These are phyloP conservation scores for Andrena bicolor DNA, from an alignment of 2,888 invertebrate genomes.

Conservation along the genomic window DNA sequence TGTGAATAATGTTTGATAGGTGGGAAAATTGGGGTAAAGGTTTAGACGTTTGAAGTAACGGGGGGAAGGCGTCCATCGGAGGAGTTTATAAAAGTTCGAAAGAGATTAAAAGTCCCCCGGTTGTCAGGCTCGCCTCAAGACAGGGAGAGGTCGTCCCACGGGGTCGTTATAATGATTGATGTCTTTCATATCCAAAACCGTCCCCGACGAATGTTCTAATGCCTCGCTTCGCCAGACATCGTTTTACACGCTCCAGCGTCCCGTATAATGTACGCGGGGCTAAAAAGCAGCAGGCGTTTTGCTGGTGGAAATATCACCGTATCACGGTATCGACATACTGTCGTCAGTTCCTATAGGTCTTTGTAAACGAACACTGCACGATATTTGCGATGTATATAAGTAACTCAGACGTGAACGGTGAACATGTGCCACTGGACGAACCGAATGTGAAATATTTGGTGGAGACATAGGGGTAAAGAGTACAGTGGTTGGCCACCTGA, in stretches of 20 bases:
- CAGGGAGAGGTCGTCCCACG: slow-evolving; percentile 54
- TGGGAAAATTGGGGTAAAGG: not conserved
- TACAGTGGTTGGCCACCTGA: too few species aligned
- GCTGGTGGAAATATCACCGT: slow-evolving; percentile 13
- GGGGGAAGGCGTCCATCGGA: slow-evolving; percentile 23
- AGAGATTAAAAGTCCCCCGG: slow-evolving; percentile 67
- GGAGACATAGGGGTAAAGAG: too few species aligned
- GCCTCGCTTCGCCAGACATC: slow-evolving; percentile 48
- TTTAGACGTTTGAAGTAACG: slow-evolving; percentile 17
- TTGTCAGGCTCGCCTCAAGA: slow-evolving; percentile 59
- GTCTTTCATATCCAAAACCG: slow-evolving; percentile 65
- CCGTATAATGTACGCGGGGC: slow-evolving; percentile 19
- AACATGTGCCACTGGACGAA: too few species aligned
- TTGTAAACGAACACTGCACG: too few species aligned
- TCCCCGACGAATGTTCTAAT: slow-evolving; percentile 60
- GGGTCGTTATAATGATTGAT: slow-evolving; percentile 69
- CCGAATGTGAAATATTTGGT: too few species aligned
- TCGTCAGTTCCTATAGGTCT: too few species aligned
- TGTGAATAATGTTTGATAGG: too few species aligned
- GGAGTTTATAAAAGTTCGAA: slow-evolving; percentile 62
- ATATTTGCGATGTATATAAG: too few species aligned
- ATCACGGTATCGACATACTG: not conserved
- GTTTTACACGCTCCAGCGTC: slow-evolving; percentile 50
- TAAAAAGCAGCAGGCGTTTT: slow-evolving; percentile 13
- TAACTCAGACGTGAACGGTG: too few species aligned